Percentiles rank a stretch among this genome's conserved stretches.
Conservation (phyloP, 2,888 invertebrate genomes). For the Dexiosoma caninum region DNA sequence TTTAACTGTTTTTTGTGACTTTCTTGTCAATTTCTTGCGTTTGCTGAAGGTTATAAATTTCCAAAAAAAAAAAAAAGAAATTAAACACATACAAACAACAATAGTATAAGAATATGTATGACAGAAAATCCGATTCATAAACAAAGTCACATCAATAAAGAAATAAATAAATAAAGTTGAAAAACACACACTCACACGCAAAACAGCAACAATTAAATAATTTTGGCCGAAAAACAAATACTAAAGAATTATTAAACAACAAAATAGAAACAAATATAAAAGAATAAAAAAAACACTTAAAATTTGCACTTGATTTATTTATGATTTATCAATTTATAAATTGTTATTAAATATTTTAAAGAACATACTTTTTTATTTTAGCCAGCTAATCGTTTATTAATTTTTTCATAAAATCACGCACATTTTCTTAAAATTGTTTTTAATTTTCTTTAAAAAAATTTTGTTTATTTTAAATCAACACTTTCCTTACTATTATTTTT, state of each 20-base stretch:
- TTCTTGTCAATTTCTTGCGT: neutral
- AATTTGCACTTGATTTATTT: neutral
- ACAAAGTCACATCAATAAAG: neutral
- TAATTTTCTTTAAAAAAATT: neutral
- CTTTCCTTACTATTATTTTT: neutral
- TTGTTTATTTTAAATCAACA: conserved; percentile 55
- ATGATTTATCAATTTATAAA: neutral
- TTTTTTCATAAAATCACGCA: conserved; percentile 8
- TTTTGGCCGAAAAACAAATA: neutral
- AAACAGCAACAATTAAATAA: neutral
- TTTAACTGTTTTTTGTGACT: neutral
- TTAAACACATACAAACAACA: neutral
- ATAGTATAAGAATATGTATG: conserved; percentile 7
- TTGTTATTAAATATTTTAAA: neutral
- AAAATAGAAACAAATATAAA: neutral
- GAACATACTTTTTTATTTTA: neutral
- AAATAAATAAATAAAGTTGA: neutral
- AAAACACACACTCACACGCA: neutral
- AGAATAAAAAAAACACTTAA: neutral
- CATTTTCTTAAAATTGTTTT: too few species aligned
- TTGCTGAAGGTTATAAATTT: neutral
- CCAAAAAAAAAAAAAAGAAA: neutral
- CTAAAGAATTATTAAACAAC: neutral
- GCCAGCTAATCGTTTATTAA: neutral
- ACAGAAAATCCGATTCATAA: neutral